Evolutionary conservation across 1,140 invertebrate species (phyloP).

Genomic region (Whitmania pigra): DNA sequence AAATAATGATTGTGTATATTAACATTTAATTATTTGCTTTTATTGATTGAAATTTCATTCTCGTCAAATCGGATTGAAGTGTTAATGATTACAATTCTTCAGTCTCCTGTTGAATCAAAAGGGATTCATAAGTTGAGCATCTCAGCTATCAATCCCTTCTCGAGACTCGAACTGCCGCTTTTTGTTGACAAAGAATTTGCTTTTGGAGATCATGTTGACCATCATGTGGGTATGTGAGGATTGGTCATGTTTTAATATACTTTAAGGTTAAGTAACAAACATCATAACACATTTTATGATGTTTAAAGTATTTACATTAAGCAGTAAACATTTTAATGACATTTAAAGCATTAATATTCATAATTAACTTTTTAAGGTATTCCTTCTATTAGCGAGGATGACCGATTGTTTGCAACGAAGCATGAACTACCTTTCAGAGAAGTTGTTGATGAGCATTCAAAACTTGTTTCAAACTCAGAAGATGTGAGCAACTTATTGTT

Average conservation of each 20-base stretch:
- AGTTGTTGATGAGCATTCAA: slow-evolving; percentile 19
- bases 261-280: no score
- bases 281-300: no score
- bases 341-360: no score
- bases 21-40: no score
- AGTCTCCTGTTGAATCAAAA: slow-evolving; percentile 1
- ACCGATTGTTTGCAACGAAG: slow-evolving; percentile 45
- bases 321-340: no score
- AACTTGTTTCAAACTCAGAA: slow-evolving; percentile 26
- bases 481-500: slow-evolving; percentile 24
- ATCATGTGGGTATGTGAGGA: slow-evolving; percentile 49
- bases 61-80: no score
- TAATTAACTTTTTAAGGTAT: slow-evolving; percentile 28
- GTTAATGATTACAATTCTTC: neutral
- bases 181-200: slow-evolving; percentile 53
- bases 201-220: slow-evolving; percentile 49
- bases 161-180: slow-evolving; percentile 54
- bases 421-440: slow-evolving; percentile 19
- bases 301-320: no score
- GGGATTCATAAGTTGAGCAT: neutral
- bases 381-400: slow-evolving; percentile 47
- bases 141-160: slow-evolving; percentile 61
- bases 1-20: no score
- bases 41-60: no score
- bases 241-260: slow-evolving; percentile 28